phyloP scores from a whole-genome alignment of 2,113 vertebrate genomes.

The Pheucticus melanocephalus region DNA sequence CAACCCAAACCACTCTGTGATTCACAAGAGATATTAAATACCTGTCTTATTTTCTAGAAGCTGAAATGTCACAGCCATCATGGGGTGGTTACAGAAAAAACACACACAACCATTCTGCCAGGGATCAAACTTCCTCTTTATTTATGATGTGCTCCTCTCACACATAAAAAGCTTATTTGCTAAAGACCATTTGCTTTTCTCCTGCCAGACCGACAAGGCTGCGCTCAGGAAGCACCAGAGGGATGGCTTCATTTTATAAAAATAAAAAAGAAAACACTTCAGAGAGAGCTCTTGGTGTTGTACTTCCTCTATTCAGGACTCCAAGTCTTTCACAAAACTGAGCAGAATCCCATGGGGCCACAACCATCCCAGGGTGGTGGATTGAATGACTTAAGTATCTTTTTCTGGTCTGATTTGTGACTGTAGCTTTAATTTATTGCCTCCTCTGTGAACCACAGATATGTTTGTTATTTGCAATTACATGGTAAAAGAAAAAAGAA shows the following conservation, averaged over 20 bases:
- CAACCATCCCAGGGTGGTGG: neutral
- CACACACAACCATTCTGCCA: neutral
- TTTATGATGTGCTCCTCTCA: neutral
- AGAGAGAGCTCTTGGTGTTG: neutral
- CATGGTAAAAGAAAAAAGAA: neutral
- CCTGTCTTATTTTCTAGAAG: neutral
- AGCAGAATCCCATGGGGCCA: neutral
- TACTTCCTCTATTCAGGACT: neutral
- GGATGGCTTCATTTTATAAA: neutral
- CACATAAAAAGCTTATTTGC: neutral
- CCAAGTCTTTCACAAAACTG: conserved; percentile 10
- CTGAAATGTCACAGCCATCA: neutral
- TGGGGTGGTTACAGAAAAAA: neutral
- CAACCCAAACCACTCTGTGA: neutral
- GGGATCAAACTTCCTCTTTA: neutral
- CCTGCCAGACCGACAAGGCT: neutral
- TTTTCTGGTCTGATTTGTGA: conserved; percentile 35
- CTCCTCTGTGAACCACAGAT: conserved; percentile 44
- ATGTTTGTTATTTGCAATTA: conserved; percentile 49
- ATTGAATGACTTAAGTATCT: conserved; percentile 38
- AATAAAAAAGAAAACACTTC: neutral
- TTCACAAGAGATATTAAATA: neutral
- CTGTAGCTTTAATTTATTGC: conserved; percentile 31
- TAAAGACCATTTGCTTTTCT: neutral
- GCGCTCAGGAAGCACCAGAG: neutral